A percentile compares a stretch with the other conserved stretches of the same genome.
These are phyloP conservation scores for Heliconius eleuchia DNA, from an alignment of 1,140 invertebrate species.

Conservation along the genomic window DNA sequence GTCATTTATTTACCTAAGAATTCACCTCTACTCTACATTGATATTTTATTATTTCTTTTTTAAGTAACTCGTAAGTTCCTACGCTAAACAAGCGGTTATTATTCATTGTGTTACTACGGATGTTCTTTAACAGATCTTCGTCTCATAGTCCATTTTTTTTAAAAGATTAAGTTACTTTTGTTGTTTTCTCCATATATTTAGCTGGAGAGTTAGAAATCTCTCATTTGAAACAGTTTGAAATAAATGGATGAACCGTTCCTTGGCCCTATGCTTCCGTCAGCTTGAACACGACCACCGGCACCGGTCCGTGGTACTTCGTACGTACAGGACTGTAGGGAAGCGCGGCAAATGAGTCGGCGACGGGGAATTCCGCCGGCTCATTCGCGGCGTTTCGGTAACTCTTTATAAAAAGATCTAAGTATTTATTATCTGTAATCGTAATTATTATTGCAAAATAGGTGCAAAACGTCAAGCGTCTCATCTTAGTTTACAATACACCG, in stretches of 20 bases:
- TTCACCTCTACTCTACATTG: conserved; percentile 20
- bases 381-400: conserved; percentile 43
- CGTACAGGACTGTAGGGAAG: conserved; percentile 31
- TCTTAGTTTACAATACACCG: conserved; percentile 76
- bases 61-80: conserved; percentile 20
- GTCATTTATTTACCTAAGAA: conserved; percentile 23
- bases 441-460: conserved; percentile 79
- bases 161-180: not conserved
- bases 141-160: not conserved
- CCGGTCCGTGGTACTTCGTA: conserved; percentile 21
- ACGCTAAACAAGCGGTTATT: conserved; percentile 22
- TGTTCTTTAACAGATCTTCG: not conserved
- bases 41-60: conserved; percentile 5
- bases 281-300: conserved; percentile 32
- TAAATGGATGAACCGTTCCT: conserved; percentile 39
- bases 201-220: not conserved
- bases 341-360: conserved; percentile 56
- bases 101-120: conserved; percentile 16
- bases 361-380: conserved; percentile 61
- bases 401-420: conserved; percentile 73
- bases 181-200: not conserved
- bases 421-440: conserved; percentile 69
- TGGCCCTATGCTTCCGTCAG: conserved; percentile 38
- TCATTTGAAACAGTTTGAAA: not conserved
- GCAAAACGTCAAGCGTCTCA: conserved; percentile 79